phyloP scores from a whole-genome alignment of 64 coral and sea anemone species.

The Dendrophyllia cribrosa region DNA sequence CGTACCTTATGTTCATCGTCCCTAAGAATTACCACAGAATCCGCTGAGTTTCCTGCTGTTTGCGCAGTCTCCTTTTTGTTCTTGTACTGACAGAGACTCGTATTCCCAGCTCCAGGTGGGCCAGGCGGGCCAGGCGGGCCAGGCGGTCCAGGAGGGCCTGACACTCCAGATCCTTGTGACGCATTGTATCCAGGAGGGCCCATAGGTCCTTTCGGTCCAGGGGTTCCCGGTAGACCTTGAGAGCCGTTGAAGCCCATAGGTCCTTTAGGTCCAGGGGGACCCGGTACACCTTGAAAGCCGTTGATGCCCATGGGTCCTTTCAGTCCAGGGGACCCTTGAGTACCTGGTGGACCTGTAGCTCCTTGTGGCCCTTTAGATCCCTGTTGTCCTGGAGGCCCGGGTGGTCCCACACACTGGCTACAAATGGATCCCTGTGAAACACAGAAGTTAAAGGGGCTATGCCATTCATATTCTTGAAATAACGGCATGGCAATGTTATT shows the following conservation, averaged over 20 bases:
- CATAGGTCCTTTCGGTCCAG: neutral
- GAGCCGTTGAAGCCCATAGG: constrained; percentile 35
- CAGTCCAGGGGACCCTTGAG: constrained; percentile 9
- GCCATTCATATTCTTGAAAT: too few relatives aligned
- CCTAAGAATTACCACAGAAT: neutral
- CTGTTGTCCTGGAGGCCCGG: constrained; percentile 2
- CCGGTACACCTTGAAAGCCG: neutral
- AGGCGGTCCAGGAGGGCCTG: neutral
- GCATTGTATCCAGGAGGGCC: constrained; percentile 10
- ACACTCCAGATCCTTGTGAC: neutral
- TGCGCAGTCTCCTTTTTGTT: neutral
- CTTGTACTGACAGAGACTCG: constrained; percentile 42
- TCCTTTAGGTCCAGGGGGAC: neutral
- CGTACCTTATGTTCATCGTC: constrained; percentile 57
- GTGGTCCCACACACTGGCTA: neutral
- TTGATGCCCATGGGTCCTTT: neutral
- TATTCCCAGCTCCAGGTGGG: neutral
- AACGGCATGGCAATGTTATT: too few relatives aligned
- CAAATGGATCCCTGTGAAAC: neutral
- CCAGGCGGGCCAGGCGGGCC: neutral
- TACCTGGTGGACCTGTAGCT: neutral
- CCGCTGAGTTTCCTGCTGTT: constrained; percentile 8
- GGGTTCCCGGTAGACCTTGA: neutral
- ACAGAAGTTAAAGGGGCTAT: neutral
- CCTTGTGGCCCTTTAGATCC: constrained; percentile 24